Evolutionary conservation across 2,888 invertebrate genomes (phyloP), one percentile per base, ranked within the genome.

Genomic region (Pandemis cinnamomeana): DNA sequence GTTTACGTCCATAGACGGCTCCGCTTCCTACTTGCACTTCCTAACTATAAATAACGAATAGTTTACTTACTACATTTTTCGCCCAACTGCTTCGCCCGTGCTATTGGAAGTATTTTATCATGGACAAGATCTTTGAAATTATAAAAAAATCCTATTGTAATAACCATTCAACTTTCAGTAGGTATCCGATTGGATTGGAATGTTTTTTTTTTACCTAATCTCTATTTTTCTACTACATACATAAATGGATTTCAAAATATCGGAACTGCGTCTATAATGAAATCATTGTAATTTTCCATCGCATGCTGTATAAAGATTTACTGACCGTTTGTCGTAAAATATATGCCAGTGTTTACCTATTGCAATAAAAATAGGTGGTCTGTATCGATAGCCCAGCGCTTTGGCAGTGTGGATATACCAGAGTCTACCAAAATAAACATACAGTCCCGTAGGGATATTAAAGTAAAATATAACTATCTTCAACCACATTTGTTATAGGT

Each of bases 261-360:
- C 27, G 27, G 27, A 36, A 36, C 27, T 2, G 1, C 2, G 27
- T 36, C 27, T 36, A 36, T 36, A 36, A 36, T 36, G 2, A 4
- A 53, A 15, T 53, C n/a, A 53, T 48, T 5, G 11, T 48, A 55
- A 8, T 41, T 7, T 41, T 5, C 7, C 61, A 7, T 27, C 20
- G 61, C 61, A 41, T 61, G 41, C 61, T 61, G 61, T 61, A 61
- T 61, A 61, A 58, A 61, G 41, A 20, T 61, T 61, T 41, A 36
- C 41, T 41, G 41, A n/a, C n/a, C 41, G 41, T 41, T 36, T 61
- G 61, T 61, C 61, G 41, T 61, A 61, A 61, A 61, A 86, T 96
- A 96, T 10, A 96, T 96, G 2, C 95, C 95, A 58, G 95, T 95
- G 84, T 96, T 96, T 53, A 96, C 96, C 48, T 61, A 61, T 41